Percentiles rank a stretch among this genome's conserved stretches.
These are phyloP conservation scores for Bovichtus diacanthus DNA, from an alignment of 2,797 vertebrate species.

Conservation along the genomic window DNA sequence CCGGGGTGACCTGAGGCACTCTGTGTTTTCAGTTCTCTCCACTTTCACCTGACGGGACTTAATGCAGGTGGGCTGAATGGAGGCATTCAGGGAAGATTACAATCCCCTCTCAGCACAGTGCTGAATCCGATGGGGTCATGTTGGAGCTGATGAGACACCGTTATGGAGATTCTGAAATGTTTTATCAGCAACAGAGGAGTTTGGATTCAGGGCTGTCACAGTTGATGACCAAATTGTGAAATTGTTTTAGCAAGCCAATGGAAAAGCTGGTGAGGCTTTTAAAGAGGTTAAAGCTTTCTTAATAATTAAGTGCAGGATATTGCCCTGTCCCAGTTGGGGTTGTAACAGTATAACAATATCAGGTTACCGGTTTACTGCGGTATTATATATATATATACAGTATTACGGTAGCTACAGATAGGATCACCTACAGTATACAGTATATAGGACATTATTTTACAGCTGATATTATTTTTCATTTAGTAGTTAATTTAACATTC, in stretches of 20 bases:
- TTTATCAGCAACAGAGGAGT: neutral
- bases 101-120: conserved; percentile 18
- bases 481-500: no score
- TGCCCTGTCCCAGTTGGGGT: neutral
- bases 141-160: conserved; percentile 12
- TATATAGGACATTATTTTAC: no score
- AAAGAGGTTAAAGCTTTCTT: neutral
- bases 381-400: no score
- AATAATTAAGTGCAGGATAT: neutral
- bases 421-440: no score
- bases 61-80: conserved; percentile 58
- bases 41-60: conserved; percentile 73
- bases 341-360: no score
- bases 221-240: neutral
- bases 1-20: conserved; percentile 56
- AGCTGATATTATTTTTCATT: no score
- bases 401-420: no score
- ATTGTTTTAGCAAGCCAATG: neutral
- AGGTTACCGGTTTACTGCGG: no score
- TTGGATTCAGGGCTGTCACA: neutral
- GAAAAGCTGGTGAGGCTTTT: neutral
- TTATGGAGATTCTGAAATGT: neutral
- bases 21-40: conserved; percentile 62
- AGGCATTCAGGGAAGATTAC: conserved; percentile 61
- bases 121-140: conserved; percentile 23